Conservation (phyloP, 2,888 invertebrate species). For the Cerastoderma edule region DNA sequence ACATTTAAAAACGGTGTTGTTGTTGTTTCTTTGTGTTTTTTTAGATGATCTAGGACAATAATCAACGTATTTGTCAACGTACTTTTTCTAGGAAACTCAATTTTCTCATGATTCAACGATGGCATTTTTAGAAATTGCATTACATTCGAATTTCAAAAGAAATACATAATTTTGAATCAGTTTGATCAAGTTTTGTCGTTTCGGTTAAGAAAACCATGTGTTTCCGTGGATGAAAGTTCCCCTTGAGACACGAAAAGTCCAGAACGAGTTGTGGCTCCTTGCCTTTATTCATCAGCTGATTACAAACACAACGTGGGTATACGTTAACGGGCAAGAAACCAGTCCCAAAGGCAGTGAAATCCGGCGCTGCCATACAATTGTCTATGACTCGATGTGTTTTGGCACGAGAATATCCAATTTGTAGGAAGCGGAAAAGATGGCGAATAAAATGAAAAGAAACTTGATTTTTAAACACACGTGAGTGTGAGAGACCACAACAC, state of each 20-base stretch:
- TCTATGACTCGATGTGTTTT: slow-evolving; percentile 51
- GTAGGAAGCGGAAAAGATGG: slow-evolving; percentile 55
- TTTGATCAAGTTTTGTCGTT: slow-evolving; percentile 45
- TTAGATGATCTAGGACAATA: no score
- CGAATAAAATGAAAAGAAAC: slow-evolving; percentile 66
- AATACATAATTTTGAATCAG: slow-evolving; percentile 46
- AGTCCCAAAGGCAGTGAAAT: slow-evolving; percentile 48
- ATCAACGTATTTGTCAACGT: no score
- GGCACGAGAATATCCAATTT: slow-evolving; percentile 60
- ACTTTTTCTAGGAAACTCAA: no score
- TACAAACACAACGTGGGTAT: slow-evolving; percentile 53
- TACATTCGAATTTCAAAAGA: no score
- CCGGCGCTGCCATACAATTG: slow-evolving; percentile 46
- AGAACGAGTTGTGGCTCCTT: slow-evolving; percentile 45
- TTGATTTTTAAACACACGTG: slow-evolving; percentile 67
- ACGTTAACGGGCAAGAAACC: slow-evolving; percentile 56
- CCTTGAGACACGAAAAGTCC: slow-evolving; percentile 40
- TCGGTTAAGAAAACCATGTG: slow-evolving; percentile 47
- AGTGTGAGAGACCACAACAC: slow-evolving; percentile 52
- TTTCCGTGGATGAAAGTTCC: slow-evolving; percentile 27
- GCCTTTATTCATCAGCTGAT: slow-evolving; percentile 56
- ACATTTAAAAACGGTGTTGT: no score
- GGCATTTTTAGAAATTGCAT: no score
- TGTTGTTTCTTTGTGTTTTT: no score
- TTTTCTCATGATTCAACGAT: no score